Base-by-base conservation (phyloP, 1,140 invertebrate genomes). In the Rhyacophila brunnea region DNA sequence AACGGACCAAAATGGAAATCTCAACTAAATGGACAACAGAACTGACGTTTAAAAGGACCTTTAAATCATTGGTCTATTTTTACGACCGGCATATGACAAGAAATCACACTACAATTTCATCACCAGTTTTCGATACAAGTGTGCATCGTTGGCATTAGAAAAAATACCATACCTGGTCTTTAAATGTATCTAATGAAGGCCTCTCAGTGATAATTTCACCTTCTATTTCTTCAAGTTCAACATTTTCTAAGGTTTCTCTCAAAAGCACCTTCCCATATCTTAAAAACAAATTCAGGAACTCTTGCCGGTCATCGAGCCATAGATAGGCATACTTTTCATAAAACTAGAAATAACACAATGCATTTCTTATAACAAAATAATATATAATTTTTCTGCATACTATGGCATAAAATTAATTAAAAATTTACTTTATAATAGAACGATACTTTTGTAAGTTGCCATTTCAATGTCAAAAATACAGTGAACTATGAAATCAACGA, bases 231-330 rank as follows among this genome's bases (percentile, higher is more conserved):
- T 72, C 75, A 43, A 68, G 67, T 40, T 82, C 80, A 48, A 79
- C 70, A 62, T 88, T 85, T 54, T 87, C 85, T 0, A 79, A 72
- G 1, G 83, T 78, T 13, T 60, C 55, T 35, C 45, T 60, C 1
- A 54, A 50, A 1, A 88, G 75, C 5, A 83, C 78, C 53, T 82
- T 79, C 11, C 85, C 85, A 66, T 86, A 88, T 43, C 82, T 81
- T 47, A 89, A 67, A 73, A 90, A 90, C 60, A 82, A 77, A 6
- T 79, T 67, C 66, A 89, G 74, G 49, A 83, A 84, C 63, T 87
- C 84, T 48, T 85, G 79, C 18, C 85, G 69, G 67, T 88, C 85
- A 68, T 87, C 86, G 46, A 82, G 71, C 87, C 87, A 90, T 13
- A 89, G 68, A 47, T 83, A 85, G n/a, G 82, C 71, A 65, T 81